phyloP scores from a whole-genome alignment of 2,888 invertebrate species.

The Zygaena filipendulae region DNA sequence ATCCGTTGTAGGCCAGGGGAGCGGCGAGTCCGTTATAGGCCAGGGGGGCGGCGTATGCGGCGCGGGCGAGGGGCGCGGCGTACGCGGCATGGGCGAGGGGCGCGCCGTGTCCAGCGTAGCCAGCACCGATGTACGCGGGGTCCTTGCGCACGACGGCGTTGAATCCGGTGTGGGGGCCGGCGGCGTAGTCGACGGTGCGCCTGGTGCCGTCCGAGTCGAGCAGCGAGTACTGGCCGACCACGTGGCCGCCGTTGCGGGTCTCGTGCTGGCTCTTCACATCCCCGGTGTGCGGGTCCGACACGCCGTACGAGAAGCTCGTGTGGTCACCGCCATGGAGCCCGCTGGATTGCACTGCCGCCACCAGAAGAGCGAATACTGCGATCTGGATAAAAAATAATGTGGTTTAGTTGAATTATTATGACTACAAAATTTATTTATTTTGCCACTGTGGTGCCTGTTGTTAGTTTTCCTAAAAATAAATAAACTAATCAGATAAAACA shows the following conservation, averaged over 20 bases:
- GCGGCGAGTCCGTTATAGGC: conserved; percentile 4
- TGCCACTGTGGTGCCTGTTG: too few relatives aligned
- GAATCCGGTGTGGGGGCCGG: conserved; percentile 44
- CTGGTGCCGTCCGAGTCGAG: conserved; percentile 44
- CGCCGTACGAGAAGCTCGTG: conserved; percentile 44
- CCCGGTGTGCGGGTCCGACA: conserved; percentile 44
- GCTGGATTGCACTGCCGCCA: conserved; percentile 26
- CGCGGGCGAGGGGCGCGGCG: conserved; percentile 11
- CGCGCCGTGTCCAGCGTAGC: conserved; percentile 11
- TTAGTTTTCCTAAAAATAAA: too few relatives aligned
- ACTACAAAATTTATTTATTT: too few relatives aligned
- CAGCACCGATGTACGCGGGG: conserved; percentile 14
- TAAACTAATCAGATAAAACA: too few relatives aligned
- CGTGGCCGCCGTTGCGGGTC: conserved; percentile 37
- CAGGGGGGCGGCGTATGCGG: conserved; percentile 11
- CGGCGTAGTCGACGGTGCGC: conserved; percentile 46
- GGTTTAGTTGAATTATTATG: neutral
- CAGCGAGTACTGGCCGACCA: conserved; percentile 45
- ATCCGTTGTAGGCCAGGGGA: conserved; percentile 10
- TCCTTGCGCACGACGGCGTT: conserved; percentile 48
- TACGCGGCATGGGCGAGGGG: conserved; percentile 8
- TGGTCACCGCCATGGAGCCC: conserved; percentile 23
- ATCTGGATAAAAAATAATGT: conserved; percentile 25
- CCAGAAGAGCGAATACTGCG: conserved; percentile 30
- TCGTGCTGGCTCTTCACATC: conserved; percentile 47